Evolutionary conservation across 2,888 invertebrate genomes (phyloP).

Genomic region (Clivina fossor): DNA sequence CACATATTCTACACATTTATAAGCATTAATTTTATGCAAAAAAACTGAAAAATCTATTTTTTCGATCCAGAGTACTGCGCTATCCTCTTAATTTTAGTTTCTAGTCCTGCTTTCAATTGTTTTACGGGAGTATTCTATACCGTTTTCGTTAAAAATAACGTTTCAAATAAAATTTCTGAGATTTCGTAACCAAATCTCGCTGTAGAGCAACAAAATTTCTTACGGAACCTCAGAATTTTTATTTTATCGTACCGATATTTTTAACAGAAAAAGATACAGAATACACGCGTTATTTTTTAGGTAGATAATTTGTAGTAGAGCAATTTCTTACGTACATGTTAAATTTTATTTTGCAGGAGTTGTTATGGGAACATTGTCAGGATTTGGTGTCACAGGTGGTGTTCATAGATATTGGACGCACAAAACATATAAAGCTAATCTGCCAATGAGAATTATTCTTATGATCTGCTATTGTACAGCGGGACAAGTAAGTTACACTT

Average conservation of each 20-base stretch:
- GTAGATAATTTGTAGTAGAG: neutral
- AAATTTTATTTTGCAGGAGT: constrained; percentile 52
- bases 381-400: constrained; percentile 71
- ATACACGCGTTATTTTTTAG: neutral
- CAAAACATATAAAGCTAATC: constrained; percentile 66
- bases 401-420: constrained; percentile 71
- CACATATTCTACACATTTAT: too few species aligned
- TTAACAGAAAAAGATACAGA: neutral
- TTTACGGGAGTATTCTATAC: too few species aligned
- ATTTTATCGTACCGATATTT: neutral
- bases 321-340: neutral
- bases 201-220: too few species aligned
- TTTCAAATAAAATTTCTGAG: too few species aligned
- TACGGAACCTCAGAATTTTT: too few species aligned
- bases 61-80: too few species aligned
- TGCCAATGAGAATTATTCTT: constrained; percentile 61
- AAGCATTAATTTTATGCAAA: too few species aligned
- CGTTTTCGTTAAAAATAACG: too few species aligned
- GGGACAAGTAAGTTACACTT: constrained; percentile 64
- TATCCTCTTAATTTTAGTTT: too few species aligned
- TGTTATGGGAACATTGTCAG: constrained; percentile 59
- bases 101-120: too few species aligned
- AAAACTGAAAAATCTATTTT: too few species aligned
- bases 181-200: too few species aligned
- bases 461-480: constrained; percentile 63